These are phyloP conservation scores for Megamerina dolium DNA, from an alignment of 2,888 invertebrate genomes.

Conservation along the genomic window DNA sequence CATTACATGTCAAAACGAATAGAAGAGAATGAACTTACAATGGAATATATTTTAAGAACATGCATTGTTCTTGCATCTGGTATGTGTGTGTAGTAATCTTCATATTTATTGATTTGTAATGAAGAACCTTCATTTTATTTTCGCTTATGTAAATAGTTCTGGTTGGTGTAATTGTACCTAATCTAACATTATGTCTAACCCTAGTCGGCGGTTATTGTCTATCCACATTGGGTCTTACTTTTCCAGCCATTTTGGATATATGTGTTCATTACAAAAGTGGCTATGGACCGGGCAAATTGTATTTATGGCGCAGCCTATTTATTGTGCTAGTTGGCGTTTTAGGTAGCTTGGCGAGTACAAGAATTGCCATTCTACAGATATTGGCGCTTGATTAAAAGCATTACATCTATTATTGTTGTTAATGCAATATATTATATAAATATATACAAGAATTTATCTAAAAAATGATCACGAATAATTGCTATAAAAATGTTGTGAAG, in stretches of 20 bases:
- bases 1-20: constrained; percentile 31
- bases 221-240: constrained; percentile 81
- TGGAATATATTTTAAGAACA: constrained; percentile 67
- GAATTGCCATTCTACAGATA: constrained; percentile 15
- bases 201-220: constrained; percentile 86
- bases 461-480: too few species aligned
- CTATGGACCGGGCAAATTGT: constrained; percentile 24
- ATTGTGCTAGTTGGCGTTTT: constrained; percentile 18
- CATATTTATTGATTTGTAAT: background rate
- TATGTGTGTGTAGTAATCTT: constrained; percentile 42
- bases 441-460: too few species aligned
- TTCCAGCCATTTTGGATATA: constrained; percentile 82
- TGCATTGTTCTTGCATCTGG: constrained; percentile 59
- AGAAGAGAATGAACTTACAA: constrained; percentile 5
- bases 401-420: too few species aligned
- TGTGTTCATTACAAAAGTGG: constrained; percentile 58
- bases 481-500: too few species aligned
- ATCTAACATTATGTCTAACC: constrained; percentile 81
- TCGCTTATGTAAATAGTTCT: constrained; percentile 20
- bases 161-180: constrained; percentile 71
- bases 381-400: too few species aligned
- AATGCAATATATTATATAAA: too few species aligned
- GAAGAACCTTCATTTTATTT: background rate
- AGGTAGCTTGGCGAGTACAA: constrained; percentile 16
- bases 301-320: constrained; percentile 15